Percentiles rank a stretch among this genome's conserved stretches.
Conservation (phyloP, 2,888 invertebrate genomes). For the Chironomus riparius region DNA sequence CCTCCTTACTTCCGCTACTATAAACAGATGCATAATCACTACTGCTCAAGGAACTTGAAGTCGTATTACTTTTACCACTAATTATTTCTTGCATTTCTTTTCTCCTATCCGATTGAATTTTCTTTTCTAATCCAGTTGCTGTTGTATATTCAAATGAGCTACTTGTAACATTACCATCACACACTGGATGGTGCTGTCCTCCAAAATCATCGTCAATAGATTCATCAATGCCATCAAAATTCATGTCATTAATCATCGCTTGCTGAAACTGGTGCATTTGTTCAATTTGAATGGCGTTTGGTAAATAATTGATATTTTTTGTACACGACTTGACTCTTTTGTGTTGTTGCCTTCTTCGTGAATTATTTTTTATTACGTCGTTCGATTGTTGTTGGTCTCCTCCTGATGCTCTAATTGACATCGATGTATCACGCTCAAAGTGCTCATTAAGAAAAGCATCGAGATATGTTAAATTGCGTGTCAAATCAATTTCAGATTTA, state of each 20-base stretch:
- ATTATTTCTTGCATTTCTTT: constrained; percentile 27
- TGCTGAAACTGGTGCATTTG: not conserved
- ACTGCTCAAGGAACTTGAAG: constrained; percentile 41
- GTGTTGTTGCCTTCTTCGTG: constrained; percentile 30
- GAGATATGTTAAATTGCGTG: constrained; percentile 40
- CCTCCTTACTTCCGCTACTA: constrained; percentile 34
- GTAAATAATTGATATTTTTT: constrained; percentile 32
- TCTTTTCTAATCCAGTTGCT: not conserved
- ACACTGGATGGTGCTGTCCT: not conserved
- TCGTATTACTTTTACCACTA: constrained; percentile 32
- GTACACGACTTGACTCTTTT: constrained; percentile 37
- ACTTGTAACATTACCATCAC: constrained; percentile 10
- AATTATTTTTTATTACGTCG: not conserved
- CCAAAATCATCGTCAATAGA: constrained; percentile 1
- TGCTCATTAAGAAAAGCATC: constrained; percentile 42
- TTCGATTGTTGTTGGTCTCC: not conserved
- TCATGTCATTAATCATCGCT: constrained; percentile 7
- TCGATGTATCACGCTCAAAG: constrained; percentile 35
- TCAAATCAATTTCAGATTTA: constrained; percentile 42
- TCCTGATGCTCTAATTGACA: not conserved
- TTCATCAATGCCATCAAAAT: constrained; percentile 10
- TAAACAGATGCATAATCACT: constrained; percentile 43
- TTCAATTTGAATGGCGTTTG: not conserved
- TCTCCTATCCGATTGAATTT: not conserved
- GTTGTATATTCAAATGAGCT: constrained; percentile 19